These are phyloP conservation scores for Pygoscelis adeliae DNA, from an alignment of 2,113 vertebrate species.

Conservation along the genomic window DNA sequence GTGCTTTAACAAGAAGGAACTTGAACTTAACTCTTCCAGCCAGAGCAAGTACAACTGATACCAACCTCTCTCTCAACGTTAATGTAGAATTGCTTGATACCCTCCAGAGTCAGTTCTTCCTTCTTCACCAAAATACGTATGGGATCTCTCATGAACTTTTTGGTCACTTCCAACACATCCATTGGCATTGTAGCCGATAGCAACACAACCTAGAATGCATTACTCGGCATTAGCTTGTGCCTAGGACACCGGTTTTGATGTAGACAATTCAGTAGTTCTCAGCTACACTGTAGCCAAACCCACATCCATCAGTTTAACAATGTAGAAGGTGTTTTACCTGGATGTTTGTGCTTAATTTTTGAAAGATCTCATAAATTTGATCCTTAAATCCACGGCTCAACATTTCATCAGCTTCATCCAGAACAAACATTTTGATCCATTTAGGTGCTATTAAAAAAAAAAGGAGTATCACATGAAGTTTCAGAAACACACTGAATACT, in stretches of 20 bases:
- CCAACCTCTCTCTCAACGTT: slow-evolving; percentile 96
- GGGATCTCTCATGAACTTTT: slow-evolving; percentile 98
- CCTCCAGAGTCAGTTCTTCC: slow-evolving; percentile 97
- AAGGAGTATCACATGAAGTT: fast-evolving
- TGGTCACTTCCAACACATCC: slow-evolving; percentile 98
- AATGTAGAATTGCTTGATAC: slow-evolving; percentile 99
- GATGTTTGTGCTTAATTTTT: slow-evolving; percentile 96
- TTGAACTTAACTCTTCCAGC: fast-evolving
- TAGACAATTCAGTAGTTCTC: not conserved
- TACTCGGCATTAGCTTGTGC: fast-evolving
- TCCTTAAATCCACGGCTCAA: slow-evolving; percentile 98
- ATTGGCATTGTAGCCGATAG: slow-evolving; percentile 98
- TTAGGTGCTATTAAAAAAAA: slow-evolving; percentile 81
- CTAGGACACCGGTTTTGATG: not conserved
- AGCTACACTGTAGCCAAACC: not conserved
- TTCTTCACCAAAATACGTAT: slow-evolving; percentile 98
- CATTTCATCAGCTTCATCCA: slow-evolving; percentile 99
- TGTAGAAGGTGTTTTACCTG: slow-evolving; percentile 75
- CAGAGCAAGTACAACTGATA: not conserved
- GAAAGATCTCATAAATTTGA: slow-evolving; percentile 99
- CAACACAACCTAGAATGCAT: slow-evolving; percentile 85
- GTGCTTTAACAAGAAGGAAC: slow-evolving; percentile 81
- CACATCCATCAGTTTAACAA: not conserved
- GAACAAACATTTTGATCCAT: slow-evolving; percentile 98
- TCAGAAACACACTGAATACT: not conserved